These are phyloP conservation scores for Nymphalis io DNA, from an alignment of 1,140 invertebrate species.

Conservation along the genomic window DNA sequence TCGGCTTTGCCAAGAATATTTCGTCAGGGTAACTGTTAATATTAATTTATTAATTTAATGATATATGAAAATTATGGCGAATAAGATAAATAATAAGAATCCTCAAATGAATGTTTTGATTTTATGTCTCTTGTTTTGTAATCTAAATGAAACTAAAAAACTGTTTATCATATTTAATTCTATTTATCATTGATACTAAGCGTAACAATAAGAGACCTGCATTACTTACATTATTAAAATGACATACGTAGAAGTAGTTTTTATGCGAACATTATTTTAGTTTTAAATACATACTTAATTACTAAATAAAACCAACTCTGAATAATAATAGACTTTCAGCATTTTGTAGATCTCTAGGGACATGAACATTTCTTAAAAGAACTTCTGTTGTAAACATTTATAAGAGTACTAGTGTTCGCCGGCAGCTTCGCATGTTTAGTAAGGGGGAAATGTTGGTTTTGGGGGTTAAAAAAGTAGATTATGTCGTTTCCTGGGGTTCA, in stretches of 20 bases:
- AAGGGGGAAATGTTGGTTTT: too few relatives aligned
- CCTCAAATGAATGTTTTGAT: too few relatives aligned
- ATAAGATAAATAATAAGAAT: neutral
- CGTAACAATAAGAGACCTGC: too few relatives aligned
- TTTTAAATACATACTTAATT: slow-evolving; percentile 1
- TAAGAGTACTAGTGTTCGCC: too few relatives aligned
- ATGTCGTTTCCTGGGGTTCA: too few relatives aligned
- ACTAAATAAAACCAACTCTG: neutral
- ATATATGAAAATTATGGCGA: neutral
- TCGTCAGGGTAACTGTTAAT: slow-evolving; percentile 13
- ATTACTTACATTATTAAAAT: neutral
- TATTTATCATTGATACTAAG: too few relatives aligned
- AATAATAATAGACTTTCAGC: neutral
- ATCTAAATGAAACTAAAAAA: too few relatives aligned
- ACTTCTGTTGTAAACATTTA: neutral
- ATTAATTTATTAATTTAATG: neutral
- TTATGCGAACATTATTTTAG: neutral
- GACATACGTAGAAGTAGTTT: too few relatives aligned
- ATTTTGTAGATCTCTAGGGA: neutral
- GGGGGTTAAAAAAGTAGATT: too few relatives aligned
- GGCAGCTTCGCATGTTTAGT: too few relatives aligned
- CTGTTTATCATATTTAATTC: too few relatives aligned
- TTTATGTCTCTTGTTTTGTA: too few relatives aligned
- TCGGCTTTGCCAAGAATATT: slow-evolving; percentile 20
- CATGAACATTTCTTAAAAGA: neutral